phyloP scores from a whole-genome alignment of 92 coral and sea anemone species.

The Micromussa lordhowensis region DNA sequence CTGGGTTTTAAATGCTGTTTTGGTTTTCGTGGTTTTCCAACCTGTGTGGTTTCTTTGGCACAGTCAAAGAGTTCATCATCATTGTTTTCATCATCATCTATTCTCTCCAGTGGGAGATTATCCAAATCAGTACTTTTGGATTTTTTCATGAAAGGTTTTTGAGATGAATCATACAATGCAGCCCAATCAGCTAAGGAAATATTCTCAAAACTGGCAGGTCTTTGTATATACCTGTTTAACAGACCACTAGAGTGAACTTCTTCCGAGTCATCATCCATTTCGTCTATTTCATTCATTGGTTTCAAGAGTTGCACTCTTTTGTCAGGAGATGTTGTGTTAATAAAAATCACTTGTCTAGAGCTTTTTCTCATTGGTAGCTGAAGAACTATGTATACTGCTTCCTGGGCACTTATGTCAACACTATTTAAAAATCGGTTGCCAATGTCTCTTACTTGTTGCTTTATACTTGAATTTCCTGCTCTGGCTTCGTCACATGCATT shows the following conservation, averaged over 20 bases:
- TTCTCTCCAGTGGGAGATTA: constrained; percentile 6
- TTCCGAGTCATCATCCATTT: constrained; percentile 35
- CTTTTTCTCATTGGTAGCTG: constrained; percentile 53
- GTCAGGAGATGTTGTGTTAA: constrained; percentile 65
- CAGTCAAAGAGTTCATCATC: constrained; percentile 24
- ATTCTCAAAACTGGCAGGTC: constrained; percentile 46
- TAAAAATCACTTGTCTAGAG: constrained; percentile 55
- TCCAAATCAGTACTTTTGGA: constrained; percentile 6
- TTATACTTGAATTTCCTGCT: constrained; percentile 53
- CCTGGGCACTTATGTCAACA: constrained; percentile 56
- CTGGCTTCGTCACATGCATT: constrained; percentile 56
- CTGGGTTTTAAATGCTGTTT: constrained; percentile 26
- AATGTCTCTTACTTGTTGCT: constrained; percentile 60
- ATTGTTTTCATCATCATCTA: constrained; percentile 41
- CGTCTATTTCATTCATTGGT: background rate
- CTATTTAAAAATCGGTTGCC: constrained; percentile 47
- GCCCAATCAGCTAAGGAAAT: constrained; percentile 51
- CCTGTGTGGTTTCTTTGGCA: background rate
- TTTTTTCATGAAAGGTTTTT: constrained; percentile 33
- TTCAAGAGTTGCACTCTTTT: background rate
- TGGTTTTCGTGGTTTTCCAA: background rate
- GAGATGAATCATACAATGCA: constrained; percentile 54
- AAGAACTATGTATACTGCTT: background rate
- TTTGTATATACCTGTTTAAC: constrained; percentile 39
- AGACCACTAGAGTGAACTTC: constrained; percentile 48